Base-by-base conservation (phyloP, 1,140 invertebrate species). In the Nymphalis io region DNA sequence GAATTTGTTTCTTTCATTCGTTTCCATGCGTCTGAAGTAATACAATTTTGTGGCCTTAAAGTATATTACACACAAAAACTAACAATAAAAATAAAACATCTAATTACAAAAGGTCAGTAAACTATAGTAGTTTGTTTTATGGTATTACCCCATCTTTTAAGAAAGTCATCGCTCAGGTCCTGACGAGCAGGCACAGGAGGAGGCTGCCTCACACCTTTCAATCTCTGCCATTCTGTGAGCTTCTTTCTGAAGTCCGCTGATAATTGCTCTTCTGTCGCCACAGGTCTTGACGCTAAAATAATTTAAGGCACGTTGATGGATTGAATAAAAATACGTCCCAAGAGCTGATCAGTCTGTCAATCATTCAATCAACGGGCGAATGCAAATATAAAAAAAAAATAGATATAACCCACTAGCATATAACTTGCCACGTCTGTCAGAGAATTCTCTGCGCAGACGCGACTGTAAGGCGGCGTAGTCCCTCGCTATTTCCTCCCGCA, bases 171-270 rank as follows among this genome's bases (percentile, higher is more conserved):
- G 10, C 94, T 94, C 1, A 95, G 79, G 46, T 94, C 93, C 63
- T 93, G 91, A 39, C 93, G 92, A 16, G 93, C 93, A 0, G 93
- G 92, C 3, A 93, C 81, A 0, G 93, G 89, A 6, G 89, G 85
- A 18, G 81, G 86, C 60, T 90, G 80, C 71, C 84, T 78, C 57
- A 82, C 89, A 20, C 94, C 95, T 78, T 96, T 96, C 76, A 95
- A 94, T n/a, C 95, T 94, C 76, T 97, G 95, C 96, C 96, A 97
- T 81, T 97, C 96, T 72, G 95, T 94, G 0, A 97, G 88, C 84
- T 97, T 97, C 87, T 96, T 96, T 44, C 94, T 93, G 83, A 97
- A 97, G 70, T 96, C 95, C 0, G 95, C 93, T 2, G 95, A 95
- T 3, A 96, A 81, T 76, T 95, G 93, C 53, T 95, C 95, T 73